These are phyloP conservation scores for Carcina quercana DNA, from an alignment of 2,888 invertebrate genomes.

Conservation along the genomic window DNA sequence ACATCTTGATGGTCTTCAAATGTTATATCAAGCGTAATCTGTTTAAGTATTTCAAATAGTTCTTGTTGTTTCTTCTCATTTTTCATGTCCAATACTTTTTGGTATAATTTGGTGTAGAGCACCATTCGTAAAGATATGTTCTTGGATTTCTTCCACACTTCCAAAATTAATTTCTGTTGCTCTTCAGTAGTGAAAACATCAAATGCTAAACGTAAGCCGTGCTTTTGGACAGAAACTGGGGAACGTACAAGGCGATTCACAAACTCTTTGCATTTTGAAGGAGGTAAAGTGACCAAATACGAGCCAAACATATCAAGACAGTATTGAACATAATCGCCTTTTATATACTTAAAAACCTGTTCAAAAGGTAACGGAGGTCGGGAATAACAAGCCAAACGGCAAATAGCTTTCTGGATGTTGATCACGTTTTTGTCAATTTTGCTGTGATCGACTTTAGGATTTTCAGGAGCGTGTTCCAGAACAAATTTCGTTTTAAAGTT, in stretches of 20 bases:
- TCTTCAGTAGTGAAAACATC: slow-evolving; percentile 23
- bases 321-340: slow-evolving; percentile 32
- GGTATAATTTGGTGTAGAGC: slow-evolving; percentile 25
- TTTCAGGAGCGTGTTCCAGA: slow-evolving; percentile 29
- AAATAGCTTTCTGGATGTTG: slow-evolving; percentile 30
- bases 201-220: slow-evolving; percentile 34
- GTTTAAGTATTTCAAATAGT: slow-evolving; percentile 32
- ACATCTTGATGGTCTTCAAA: slow-evolving; percentile 37
- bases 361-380: slow-evolving; percentile 29
- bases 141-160: slow-evolving; percentile 31
- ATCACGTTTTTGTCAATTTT: slow-evolving; percentile 23
- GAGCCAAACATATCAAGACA: slow-evolving; percentile 31
- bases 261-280: slow-evolving; percentile 23
- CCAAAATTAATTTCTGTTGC: slow-evolving; percentile 20
- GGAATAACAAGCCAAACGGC: slow-evolving; percentile 27
- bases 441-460: slow-evolving; percentile 30
- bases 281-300: slow-evolving; percentile 27
- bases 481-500: slow-evolving; percentile 27
- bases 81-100: slow-evolving; percentile 20
- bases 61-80: slow-evolving; percentile 18
- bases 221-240: slow-evolving; percentile 36
- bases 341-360: slow-evolving; percentile 24
- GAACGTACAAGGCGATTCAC: slow-evolving; percentile 26
- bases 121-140: slow-evolving; percentile 31
- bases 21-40: slow-evolving; percentile 27